Evolutionary conservation across 2,888 invertebrate species (phyloP).

Genomic region (Drosophila recens): DNA sequence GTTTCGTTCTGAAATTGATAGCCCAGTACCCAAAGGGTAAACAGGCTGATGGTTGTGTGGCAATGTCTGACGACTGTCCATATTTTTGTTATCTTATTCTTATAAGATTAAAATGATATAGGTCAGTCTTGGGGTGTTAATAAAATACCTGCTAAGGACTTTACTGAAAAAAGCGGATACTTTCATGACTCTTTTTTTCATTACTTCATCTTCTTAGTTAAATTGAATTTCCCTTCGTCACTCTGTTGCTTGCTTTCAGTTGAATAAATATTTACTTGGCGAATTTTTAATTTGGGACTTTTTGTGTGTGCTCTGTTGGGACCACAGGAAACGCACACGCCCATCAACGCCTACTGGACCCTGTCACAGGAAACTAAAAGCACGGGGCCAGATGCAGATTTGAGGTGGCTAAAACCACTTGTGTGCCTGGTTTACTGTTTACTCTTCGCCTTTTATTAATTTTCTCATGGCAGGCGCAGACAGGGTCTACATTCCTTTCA

Average conservation of each 20-base stretch:
- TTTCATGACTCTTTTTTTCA: not conserved
- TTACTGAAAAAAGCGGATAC: not conserved
- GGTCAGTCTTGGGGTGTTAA: not conserved
- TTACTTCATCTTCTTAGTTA: not conserved
- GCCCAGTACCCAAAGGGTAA: not conserved
- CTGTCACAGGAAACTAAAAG: conserved; percentile 8
- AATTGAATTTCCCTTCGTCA: not conserved
- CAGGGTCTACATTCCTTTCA: conserved; percentile 6
- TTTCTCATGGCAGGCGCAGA: conserved; percentile 43
- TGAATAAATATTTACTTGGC: conserved; percentile 45
- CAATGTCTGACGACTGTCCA: no score
- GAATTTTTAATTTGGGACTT: conserved; percentile 51
- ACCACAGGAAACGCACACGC: conserved; percentile 30
- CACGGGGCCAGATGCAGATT: not conserved
- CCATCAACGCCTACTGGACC: not conserved
- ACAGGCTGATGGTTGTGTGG: no score
- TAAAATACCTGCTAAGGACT: conserved; percentile 9
- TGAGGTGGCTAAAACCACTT: conserved; percentile 31
- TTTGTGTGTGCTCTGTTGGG: conserved; percentile 8
- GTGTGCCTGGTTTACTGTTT: conserved; percentile 47
- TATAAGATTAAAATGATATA: not conserved
- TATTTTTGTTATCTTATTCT: no score
- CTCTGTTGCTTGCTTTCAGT: conserved; percentile 23
- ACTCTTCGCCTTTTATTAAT: conserved; percentile 57
- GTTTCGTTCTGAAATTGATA: no score